Evolutionary conservation across 2,888 invertebrate species (phyloP).

Genomic region (Synanthedon andrenaeformis): DNA sequence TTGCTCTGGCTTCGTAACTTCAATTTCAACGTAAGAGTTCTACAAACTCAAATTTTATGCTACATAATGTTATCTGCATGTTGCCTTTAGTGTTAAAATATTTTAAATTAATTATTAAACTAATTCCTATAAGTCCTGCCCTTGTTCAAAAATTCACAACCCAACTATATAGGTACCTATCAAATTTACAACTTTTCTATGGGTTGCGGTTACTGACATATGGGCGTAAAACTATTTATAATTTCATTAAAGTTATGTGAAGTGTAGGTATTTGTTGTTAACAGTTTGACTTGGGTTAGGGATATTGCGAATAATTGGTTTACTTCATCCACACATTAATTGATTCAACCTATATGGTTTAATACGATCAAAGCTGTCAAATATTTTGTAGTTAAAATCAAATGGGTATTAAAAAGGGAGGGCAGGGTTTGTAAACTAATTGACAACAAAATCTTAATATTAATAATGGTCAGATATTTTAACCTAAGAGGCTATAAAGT

Average conservation of each 20-base stretch:
- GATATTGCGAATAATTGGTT: too few species aligned
- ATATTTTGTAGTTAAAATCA: too few species aligned
- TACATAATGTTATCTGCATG: slow-evolving; percentile 25
- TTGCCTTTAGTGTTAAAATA: slow-evolving; percentile 39
- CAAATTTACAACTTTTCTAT: slow-evolving; percentile 4
- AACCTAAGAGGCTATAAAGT: too few species aligned
- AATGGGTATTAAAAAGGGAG: too few species aligned
- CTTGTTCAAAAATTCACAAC: slow-evolving; percentile 10
- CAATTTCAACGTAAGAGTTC: slow-evolving; percentile 19
- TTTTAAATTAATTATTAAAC: slow-evolving; percentile 50
- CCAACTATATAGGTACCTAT: slow-evolving; percentile 7
- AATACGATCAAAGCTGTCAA: too few species aligned
- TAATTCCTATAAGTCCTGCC: slow-evolving; percentile 40
- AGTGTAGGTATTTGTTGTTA: neutral
- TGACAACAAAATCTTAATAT: too few species aligned
- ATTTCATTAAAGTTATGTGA: neutral
- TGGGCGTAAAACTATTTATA: neutral
- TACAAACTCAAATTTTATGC: slow-evolving; percentile 37
- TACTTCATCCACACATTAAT: too few species aligned
- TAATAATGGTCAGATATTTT: too few species aligned
- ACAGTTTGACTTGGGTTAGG: too few species aligned
- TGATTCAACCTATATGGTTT: too few species aligned
- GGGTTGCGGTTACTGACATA: neutral
- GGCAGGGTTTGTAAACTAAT: too few species aligned
- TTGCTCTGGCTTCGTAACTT: slow-evolving; percentile 17